phyloP scores from a whole-genome alignment of 1,140 invertebrate genomes.

The Colletes latitarsis region DNA sequence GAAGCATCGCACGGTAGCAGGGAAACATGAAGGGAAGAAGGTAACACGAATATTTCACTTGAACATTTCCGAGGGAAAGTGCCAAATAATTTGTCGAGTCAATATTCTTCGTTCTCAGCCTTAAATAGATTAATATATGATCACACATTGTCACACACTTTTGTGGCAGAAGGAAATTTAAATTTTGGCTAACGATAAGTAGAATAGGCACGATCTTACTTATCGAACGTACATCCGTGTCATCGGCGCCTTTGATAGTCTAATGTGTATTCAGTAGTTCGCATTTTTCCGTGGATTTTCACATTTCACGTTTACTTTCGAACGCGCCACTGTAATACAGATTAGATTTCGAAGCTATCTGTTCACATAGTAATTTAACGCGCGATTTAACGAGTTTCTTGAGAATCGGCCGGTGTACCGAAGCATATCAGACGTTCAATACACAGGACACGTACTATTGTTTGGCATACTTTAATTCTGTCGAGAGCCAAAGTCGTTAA shows the following conservation, averaged over 20 bases:
- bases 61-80: constrained; percentile 13
- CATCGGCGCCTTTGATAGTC: constrained; percentile 33
- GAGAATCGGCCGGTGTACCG: constrained; percentile 5
- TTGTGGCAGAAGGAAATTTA: not conserved
- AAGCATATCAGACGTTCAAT: constrained; percentile 14
- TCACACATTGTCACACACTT: not conserved
- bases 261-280: constrained; percentile 36
- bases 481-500: constrained; percentile 38
- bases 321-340: constrained; percentile 47
- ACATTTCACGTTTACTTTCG: constrained; percentile 56
- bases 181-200: constrained; percentile 22
- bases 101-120: not conserved
- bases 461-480: constrained; percentile 49
- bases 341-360: constrained; percentile 48
- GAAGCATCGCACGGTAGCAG: too few relatives aligned
- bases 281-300: constrained; percentile 51
- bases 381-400: constrained; percentile 39
- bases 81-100: not conserved
- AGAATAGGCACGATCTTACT: constrained; percentile 39
- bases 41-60: not conserved
- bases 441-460: constrained; percentile 23
- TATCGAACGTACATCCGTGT: constrained; percentile 47
- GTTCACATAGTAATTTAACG: constrained; percentile 43
- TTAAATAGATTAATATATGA: not conserved
- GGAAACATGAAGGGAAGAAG: not conserved